A percentile compares a stretch with the other conserved stretches of the same genome.
phyloP scores from a whole-genome alignment of 2,797 vertebrate species.

The Gymnocypris eckloni region DNA sequence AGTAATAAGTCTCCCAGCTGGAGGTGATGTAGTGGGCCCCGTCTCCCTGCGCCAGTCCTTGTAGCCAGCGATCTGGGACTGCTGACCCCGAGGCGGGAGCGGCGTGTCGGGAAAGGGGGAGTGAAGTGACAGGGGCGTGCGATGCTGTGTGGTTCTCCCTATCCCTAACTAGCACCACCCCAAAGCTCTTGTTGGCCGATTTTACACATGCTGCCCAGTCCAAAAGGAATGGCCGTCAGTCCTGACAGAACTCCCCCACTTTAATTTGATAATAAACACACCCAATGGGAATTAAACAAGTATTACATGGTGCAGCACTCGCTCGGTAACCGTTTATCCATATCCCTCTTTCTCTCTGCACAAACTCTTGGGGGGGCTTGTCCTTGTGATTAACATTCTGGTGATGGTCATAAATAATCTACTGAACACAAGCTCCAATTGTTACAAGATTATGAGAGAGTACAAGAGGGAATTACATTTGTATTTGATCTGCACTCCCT shows the following conservation, averaged over 20 bases:
- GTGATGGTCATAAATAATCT: conserved; percentile 43
- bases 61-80: conserved; percentile 90
- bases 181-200: conserved; percentile 98
- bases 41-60: conserved; percentile 93
- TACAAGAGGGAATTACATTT: conserved; percentile 36
- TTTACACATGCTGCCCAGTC: conserved; percentile 95
- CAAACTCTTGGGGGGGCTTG: conserved; percentile 43
- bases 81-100: conserved; percentile 89
- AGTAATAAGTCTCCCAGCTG: conserved; percentile 98
- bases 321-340: conserved; percentile 31
- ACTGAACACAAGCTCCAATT: conserved; percentile 27
- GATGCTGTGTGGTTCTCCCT: conserved; percentile 72
- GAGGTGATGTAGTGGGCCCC: conserved; percentile 92
- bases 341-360: conserved; percentile 45
- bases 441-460: conserved; percentile 39
- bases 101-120: conserved; percentile 67
- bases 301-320: conserved; percentile 80
- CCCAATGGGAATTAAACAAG: conserved; percentile 98
- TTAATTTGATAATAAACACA: conserved; percentile 99
- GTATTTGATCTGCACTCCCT: conserved; percentile 27
- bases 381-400: conserved; percentile 45
- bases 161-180: conserved; percentile 78
- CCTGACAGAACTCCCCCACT: conserved; percentile 85
- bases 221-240: conserved; percentile 91
- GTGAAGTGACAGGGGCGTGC: conserved; percentile 93